Evolutionary conservation across 2,797 vertebrate genomes (phyloP), one percentile per base, ranked within the genome.

Genomic region (Alcedo quadribrachys): DNA sequence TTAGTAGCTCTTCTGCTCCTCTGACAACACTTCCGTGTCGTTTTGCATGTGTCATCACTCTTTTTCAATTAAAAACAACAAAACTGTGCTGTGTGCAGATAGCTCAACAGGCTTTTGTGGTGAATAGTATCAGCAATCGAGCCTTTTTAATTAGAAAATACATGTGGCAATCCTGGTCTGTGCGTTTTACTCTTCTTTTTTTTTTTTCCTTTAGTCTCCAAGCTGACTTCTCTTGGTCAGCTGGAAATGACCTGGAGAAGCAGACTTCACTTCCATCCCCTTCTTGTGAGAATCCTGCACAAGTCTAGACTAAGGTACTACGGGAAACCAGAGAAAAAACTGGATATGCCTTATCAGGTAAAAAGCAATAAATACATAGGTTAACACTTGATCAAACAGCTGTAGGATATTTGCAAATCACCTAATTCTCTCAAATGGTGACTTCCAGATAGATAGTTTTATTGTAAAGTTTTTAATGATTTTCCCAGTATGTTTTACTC

Each of bases 271-370:
- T 96, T 97, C 76, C 97, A 97, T 25, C 98, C 99, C 9, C 97
- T 99, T 60, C 98, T 99, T 57, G 99, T 99, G 75, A 98, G 98
- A 94, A 97, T 99, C 40, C 97, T 99, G 81, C 97, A 99, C 91
- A 99, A 98, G 95, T 98, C 98, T 89, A 98, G 98, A 94, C 96
- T 99, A 53, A 95, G 98, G 54, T 99, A 98, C 94, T 99, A 99
- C 85, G 99, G 99, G 57, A 99, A 98, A 95, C 97, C 97, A 69
- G 97, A 98, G 50, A 98, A 97, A 81, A 98, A 97, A 84, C 80
- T 98, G 71, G 98, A 98, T 93, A 98, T 98, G 85, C 99, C 99
- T 16, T 99, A 98, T 92, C 98, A 99, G 98, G 99, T 99, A 97
- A 87, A 81, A 92, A 85, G 27, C 46, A 10, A 58, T 75, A 53